Evolutionary conservation across 2,888 invertebrate species (phyloP).

Genomic region (Caenorhabditis imperialis): DNA sequence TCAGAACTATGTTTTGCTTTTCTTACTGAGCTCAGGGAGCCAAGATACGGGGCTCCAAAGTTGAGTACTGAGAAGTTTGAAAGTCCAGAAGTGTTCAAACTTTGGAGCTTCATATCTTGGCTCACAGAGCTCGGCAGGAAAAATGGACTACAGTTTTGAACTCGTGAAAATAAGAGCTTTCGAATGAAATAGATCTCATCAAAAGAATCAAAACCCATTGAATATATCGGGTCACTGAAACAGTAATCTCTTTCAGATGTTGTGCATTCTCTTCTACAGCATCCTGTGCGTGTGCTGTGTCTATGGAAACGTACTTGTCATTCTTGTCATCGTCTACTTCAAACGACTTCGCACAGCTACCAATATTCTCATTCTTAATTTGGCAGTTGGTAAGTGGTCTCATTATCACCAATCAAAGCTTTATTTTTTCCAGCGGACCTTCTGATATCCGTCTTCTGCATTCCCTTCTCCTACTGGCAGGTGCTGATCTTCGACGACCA

Average conservation of each 20-base stretch:
- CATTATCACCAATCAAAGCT: too few relatives aligned
- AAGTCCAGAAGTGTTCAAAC: too few relatives aligned
- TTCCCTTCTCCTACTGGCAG: slow-evolving; percentile 80
- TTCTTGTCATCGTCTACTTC: slow-evolving; percentile 75
- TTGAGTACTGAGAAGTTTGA: too few relatives aligned
- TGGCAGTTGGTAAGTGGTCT: slow-evolving; percentile 74
- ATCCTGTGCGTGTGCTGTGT: slow-evolving; percentile 71
- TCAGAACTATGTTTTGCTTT: too few relatives aligned
- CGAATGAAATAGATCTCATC: too few relatives aligned
- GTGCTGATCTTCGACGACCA: slow-evolving; percentile 78
- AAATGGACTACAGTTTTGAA: too few relatives aligned
- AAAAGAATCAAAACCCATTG: not conserved
- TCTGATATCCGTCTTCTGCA: slow-evolving; percentile 80
- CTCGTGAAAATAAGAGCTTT: too few relatives aligned
- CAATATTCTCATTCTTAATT: slow-evolving; percentile 80
- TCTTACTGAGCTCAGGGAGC: too few relatives aligned
- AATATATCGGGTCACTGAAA: not conserved
- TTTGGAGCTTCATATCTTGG: too few relatives aligned
- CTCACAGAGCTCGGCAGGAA: too few relatives aligned
- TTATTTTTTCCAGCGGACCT: slow-evolving; percentile 80
- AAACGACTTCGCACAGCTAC: slow-evolving; percentile 78
- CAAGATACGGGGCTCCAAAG: too few relatives aligned
- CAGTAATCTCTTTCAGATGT: slow-evolving; percentile 57
- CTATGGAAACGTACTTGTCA: slow-evolving; percentile 74
- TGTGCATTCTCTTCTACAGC: slow-evolving; percentile 74